These are phyloP conservation scores for Bergia puertoricense DNA, from an alignment of 92 coral and sea anemone species.

Conservation along the genomic window DNA sequence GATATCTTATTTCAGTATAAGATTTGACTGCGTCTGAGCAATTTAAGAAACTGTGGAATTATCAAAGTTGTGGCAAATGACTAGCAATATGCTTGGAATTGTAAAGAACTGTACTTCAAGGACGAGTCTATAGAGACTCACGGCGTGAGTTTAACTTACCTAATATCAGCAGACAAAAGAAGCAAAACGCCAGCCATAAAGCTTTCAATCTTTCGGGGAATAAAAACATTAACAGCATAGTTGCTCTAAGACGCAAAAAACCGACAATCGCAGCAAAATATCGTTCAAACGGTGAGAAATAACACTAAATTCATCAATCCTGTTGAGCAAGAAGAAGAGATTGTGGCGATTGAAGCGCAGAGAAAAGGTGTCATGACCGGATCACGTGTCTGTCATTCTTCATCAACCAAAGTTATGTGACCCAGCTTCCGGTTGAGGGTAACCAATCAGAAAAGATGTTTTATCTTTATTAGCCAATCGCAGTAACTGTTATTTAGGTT, in stretches of 20 bases:
- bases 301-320: background rate
- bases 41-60: background rate
- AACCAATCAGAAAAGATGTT: slow-evolving; percentile 25
- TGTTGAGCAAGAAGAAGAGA: background rate
- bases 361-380: slow-evolving; percentile 42
- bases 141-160: slow-evolving; percentile 8
- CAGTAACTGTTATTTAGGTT: background rate
- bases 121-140: background rate
- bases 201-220: slow-evolving; percentile 9
- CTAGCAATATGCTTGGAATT: background rate
- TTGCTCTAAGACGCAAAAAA: slow-evolving; percentile 7
- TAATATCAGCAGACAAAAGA: slow-evolving; percentile 24
- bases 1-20: background rate
- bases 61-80: background rate
- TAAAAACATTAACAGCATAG: background rate
- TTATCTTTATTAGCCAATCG: slow-evolving; percentile 16
- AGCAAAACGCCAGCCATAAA: background rate
- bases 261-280: slow-evolving; percentile 8
- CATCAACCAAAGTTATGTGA: slow-evolving; percentile 32
- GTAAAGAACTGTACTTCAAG: background rate
- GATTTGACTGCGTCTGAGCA: background rate
- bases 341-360: slow-evolving; percentile 20
- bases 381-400: slow-evolving; percentile 52
- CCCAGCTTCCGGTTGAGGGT: slow-evolving; percentile 16
- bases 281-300: background rate